Evolutionary conservation across 2,888 invertebrate species (phyloP), one percentile per base, ranked within the genome.

Genomic region (Harpalus rufipes): DNA sequence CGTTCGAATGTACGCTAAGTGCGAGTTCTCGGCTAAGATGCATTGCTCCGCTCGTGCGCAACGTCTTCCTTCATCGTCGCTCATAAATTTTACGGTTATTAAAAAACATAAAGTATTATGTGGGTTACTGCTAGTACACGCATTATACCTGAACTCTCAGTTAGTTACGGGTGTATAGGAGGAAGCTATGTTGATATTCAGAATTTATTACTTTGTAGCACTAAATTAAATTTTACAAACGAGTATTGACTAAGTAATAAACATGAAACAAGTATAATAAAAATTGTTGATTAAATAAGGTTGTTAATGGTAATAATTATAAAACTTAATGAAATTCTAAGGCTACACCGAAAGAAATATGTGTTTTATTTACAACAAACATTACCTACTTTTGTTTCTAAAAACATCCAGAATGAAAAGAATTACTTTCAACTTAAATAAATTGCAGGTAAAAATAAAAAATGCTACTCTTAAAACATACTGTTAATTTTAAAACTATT

Each of bases 71-170:
- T 32, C 68, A 39, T 68, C 39, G 25, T 68, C 39, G 12, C 68
- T 68, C 68, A 68, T 68, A 68, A 68, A 68, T 68, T 68, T 32
- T 68, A 68, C 68, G 68, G 68, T 68, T 68, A 68, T 68, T 68
- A 68, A 68, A 63, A 68, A 68, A 68, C 68, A 68, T 68, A 68
- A 68, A 68, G 39, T 68, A 68, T 63, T 63, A 63, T 63, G 63
- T 63, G 63, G 63, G 18, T 25, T 63, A 63, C 21, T 63, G 63
- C 63, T 5, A 39, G 14, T 68, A 68, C 68, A 68, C 12, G 68
- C 68, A 68, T 68, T 68, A 39, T 32, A 68, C n/a, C n/a, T 39
- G 39, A 39, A 68, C 32, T 68, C 39, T 32, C 39, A 14, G 68
- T 68, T 68, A 39, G 39, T 68, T 63, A 21, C 44, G 12, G 12